Evolutionary conservation across 2,797 vertebrate species (phyloP).

Genomic region (Pseudochaenichthys georgianus): DNA sequence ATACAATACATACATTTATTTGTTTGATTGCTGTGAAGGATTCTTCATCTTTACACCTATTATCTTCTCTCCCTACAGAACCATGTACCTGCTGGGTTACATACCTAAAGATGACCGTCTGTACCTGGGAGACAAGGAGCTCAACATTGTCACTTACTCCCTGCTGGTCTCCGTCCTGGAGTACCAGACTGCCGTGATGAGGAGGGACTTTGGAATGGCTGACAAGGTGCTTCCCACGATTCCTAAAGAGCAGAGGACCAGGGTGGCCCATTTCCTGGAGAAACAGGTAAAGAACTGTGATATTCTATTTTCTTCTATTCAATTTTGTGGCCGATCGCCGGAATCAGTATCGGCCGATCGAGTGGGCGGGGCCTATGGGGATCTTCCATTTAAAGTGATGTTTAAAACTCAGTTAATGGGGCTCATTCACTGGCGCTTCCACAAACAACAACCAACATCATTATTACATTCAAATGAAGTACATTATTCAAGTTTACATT

Average conservation of each 20-base stretch:
- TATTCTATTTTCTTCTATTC: neutral
- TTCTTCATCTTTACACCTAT: neutral
- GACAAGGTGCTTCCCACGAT: conserved; percentile 98
- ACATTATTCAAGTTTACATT: no score
- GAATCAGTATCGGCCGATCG: no score
- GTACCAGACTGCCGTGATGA: conserved; percentile 99
- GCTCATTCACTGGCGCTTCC: no score
- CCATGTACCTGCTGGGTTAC: conserved; percentile 98
- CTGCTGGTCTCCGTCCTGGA: conserved; percentile 97
- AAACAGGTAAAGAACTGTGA: conserved; percentile 89
- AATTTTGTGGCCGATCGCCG: no score
- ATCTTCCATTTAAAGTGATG: no score
- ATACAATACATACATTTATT: neutral
- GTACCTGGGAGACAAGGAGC: conserved; percentile 97
- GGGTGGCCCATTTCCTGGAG: conserved; percentile 98
- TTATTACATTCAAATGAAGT: no score
- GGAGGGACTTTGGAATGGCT: conserved; percentile 97
- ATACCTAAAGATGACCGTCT: conserved; percentile 98
- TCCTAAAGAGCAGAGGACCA: conserved; percentile 97
- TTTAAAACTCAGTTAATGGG: no score
- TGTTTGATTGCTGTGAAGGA: neutral
- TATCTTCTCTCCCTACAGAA: conserved; percentile 80
- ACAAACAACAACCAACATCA: no score
- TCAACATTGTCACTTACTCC: conserved; percentile 98
- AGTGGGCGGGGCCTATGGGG: no score